Evolutionary conservation across 2,888 invertebrate genomes (phyloP).

Genomic region (Bruchidius siliquastri): DNA sequence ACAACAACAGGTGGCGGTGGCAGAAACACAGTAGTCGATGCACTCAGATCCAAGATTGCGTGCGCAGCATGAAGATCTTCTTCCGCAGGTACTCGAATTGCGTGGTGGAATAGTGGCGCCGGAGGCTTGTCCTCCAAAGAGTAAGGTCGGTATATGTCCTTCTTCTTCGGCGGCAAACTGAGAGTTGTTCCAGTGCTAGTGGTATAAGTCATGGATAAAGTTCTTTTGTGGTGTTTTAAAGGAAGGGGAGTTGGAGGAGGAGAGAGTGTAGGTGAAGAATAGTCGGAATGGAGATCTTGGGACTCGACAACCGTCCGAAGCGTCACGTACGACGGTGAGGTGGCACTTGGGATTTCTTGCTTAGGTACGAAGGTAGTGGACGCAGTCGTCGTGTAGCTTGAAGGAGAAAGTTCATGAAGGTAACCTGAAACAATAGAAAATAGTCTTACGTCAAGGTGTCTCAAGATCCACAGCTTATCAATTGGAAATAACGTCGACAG

Average conservation of each 20-base stretch:
- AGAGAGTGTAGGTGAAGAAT: slow-evolving; percentile 41
- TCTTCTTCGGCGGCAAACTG: slow-evolving; percentile 83
- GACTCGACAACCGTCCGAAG: slow-evolving; percentile 53
- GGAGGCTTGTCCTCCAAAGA: slow-evolving; percentile 66
- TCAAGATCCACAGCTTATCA: too few species aligned
- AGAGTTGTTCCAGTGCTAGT: slow-evolving; percentile 80
- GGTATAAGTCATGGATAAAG: slow-evolving; percentile 78
- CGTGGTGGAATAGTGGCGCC: slow-evolving; percentile 42
- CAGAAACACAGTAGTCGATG: slow-evolving; percentile 72
- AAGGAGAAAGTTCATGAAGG: slow-evolving; percentile 72
- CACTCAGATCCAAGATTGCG: slow-evolving; percentile 83
- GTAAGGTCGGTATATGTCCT: slow-evolving; percentile 87
- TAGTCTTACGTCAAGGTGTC: background rate
- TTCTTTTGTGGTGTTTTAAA: slow-evolving; percentile 56
- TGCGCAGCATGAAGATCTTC: slow-evolving; percentile 85
- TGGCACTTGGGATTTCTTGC: slow-evolving; percentile 53
- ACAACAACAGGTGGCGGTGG: slow-evolving; percentile 47
- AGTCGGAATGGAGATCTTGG: slow-evolving; percentile 39
- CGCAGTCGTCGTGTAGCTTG: slow-evolving; percentile 57
- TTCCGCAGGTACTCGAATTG: slow-evolving; percentile 63
- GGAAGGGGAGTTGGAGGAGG: slow-evolving; percentile 22
- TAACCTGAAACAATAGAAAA: slow-evolving; percentile 58
- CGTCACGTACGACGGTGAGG: slow-evolving; percentile 51
- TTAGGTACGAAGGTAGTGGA: slow-evolving; percentile 66
- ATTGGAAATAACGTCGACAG: too few species aligned